Conservation (phyloP, 2,113 vertebrate species). For the Tetraodon nigroviridis region DNA sequence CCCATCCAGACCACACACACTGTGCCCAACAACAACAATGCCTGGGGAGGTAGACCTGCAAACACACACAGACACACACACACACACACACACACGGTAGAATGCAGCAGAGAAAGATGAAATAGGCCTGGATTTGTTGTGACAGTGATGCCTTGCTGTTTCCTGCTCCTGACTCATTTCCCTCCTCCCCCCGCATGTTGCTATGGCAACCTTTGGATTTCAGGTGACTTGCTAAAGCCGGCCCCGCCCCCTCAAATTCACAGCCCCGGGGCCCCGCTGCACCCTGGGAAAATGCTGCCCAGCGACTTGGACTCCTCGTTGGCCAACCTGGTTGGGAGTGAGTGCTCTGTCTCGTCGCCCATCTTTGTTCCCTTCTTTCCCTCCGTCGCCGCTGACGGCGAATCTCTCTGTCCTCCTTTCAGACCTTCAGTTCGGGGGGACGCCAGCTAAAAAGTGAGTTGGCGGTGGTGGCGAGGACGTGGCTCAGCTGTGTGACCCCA, state of each 20-base stretch:
- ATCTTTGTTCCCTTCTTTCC: neutral
- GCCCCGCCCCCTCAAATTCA: conserved; percentile 74
- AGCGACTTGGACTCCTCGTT: conserved; percentile 84
- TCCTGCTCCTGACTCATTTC: conserved; percentile 32
- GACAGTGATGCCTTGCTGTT: conserved; percentile 10
- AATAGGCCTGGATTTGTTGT: neutral
- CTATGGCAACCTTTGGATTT: conserved; percentile 45
- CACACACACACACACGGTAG: conserved; percentile 18
- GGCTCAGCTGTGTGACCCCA: conserved; percentile 7
- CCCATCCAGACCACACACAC: conserved; percentile 86
- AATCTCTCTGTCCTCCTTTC: conserved; percentile 20
- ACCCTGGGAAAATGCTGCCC: conserved; percentile 78
- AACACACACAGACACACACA: conserved; percentile 16
- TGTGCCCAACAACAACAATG: conserved; percentile 82
- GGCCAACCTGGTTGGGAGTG: conserved; percentile 86
- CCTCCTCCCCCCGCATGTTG: conserved; percentile 18
- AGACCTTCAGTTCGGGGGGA: conserved; percentile 89
- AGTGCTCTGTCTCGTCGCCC: conserved; percentile 36
- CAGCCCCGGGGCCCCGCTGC: conserved; percentile 61
- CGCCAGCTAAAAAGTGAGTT: conserved; percentile 84
- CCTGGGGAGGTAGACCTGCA: conserved; percentile 84
- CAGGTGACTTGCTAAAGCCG: conserved; percentile 84
- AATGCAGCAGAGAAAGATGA: neutral
- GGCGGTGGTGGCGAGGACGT: neutral
- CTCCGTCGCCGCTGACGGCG: conserved; percentile 8